Conservation (phyloP, 2,113 vertebrate species). For the Dasypus novemcinctus region DNA sequence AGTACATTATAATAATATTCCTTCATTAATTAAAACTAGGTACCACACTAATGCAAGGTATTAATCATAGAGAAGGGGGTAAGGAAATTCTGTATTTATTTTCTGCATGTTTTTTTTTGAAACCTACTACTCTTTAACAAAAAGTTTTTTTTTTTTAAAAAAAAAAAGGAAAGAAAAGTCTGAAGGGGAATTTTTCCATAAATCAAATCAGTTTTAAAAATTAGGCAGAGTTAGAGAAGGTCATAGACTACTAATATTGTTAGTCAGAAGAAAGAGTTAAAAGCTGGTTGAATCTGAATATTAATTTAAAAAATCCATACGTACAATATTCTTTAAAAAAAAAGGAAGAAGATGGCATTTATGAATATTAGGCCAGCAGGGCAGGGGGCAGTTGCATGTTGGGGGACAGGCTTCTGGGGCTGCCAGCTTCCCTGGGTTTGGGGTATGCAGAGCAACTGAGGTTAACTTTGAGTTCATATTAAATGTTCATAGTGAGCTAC, state of each 20-base stretch:
- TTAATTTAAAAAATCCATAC: constrained; percentile 62
- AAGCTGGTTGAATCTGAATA: constrained; percentile 61
- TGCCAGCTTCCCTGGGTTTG: constrained; percentile 95
- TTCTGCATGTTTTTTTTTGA: too few species aligned
- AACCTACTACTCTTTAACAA: too few species aligned
- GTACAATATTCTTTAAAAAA: constrained; percentile 62
- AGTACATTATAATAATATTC: too few species aligned
- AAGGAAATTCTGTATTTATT: too few species aligned
- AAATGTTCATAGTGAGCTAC: background rate
- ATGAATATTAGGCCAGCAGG: constrained; percentile 85
- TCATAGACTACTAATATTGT: constrained; percentile 34
- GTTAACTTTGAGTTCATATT: constrained; percentile 91
- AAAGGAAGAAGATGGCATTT: background rate
- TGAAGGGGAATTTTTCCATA: constrained; percentile 52
- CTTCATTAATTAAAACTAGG: too few species aligned
- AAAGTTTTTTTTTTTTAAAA: too few species aligned
- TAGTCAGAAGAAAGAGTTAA: constrained; percentile 45
- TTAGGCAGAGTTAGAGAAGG: background rate
- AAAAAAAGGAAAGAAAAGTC: background rate
- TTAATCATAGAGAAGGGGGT: too few species aligned
- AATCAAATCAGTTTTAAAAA: constrained; percentile 69
- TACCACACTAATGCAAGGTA: too few species aligned
- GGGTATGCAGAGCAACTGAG: constrained; percentile 92
- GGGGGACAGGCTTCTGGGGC: constrained; percentile 80
- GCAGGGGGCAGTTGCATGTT: constrained; percentile 86